phyloP scores from a whole-genome alignment of 1,140 invertebrate species.

The Eueides isabella region DNA sequence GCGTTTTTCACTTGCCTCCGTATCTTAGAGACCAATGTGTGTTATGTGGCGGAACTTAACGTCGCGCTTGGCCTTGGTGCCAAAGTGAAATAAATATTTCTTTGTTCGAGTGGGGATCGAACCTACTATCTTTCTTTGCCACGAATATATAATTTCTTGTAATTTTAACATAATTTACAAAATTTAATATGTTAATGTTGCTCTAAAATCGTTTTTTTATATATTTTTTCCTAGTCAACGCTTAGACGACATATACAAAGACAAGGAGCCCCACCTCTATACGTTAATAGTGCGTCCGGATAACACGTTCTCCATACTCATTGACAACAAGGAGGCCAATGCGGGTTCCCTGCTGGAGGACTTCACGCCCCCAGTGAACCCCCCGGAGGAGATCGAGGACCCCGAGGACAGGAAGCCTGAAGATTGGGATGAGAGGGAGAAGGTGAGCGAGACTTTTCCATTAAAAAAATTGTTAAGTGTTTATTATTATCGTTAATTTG shows the following conservation, averaged over 20 bases:
- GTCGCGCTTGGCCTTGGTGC: too few relatives aligned
- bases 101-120: too few relatives aligned
- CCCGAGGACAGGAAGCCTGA: conserved; percentile 94
- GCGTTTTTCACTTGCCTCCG: too few relatives aligned
- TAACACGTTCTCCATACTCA: conserved; percentile 88
- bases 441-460: conserved; percentile 68
- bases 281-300: conserved; percentile 95
- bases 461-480: background rate
- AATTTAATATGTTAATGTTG: too few relatives aligned
- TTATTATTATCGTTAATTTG: too few relatives aligned
- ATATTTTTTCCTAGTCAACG: conserved; percentile 82
- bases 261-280: conserved; percentile 97
- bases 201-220: conserved; percentile 2
- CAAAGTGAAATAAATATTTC: too few relatives aligned
- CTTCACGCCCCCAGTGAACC: conserved; percentile 96
- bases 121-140: too few relatives aligned
- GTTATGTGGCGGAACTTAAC: too few relatives aligned
- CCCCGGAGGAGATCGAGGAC: conserved; percentile 97
- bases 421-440: conserved; percentile 99
- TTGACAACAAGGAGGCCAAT: conserved; percentile 92
- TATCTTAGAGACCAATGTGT: too few relatives aligned
- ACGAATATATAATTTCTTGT: too few relatives aligned
- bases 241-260: conserved; percentile 95
- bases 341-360: conserved; percentile 94
- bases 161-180: background rate